Evolutionary conservation across 2,888 invertebrate species (phyloP).

Genomic region (Keiferia lycopersicella): DNA sequence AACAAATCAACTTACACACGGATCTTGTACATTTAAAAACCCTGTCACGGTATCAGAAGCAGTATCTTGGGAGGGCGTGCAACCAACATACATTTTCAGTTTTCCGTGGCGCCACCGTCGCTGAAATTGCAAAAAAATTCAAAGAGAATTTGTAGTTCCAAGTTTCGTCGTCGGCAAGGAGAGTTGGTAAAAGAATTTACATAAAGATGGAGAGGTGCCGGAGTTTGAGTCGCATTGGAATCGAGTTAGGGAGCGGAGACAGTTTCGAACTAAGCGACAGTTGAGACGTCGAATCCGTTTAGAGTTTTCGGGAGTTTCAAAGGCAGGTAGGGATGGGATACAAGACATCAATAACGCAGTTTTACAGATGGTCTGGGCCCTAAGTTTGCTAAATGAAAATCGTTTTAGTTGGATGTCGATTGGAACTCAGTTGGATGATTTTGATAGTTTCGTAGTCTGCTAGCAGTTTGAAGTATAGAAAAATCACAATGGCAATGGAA

Average conservation of each 20-base stretch:
- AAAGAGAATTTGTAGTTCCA: slow-evolving; percentile 38
- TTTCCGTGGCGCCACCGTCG: slow-evolving; percentile 34
- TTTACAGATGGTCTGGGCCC: no score
- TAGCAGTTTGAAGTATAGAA: no score
- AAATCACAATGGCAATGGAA: no score
- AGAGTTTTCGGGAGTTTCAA: slow-evolving; percentile 65
- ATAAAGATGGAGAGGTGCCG: slow-evolving; percentile 69
- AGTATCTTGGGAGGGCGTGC: slow-evolving; percentile 51
- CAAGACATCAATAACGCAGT: neutral
- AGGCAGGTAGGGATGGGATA: slow-evolving; percentile 41
- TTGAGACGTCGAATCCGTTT: slow-evolving; percentile 78
- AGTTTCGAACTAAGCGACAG: slow-evolving; percentile 80
- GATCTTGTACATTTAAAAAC: slow-evolving; percentile 60
- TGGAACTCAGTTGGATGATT: no score
- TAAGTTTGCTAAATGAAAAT: no score
- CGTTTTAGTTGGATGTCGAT: no score
- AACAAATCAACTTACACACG: slow-evolving; percentile 61
- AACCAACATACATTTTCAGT: slow-evolving; percentile 43
- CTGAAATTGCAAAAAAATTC: slow-evolving; percentile 12
- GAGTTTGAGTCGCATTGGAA: slow-evolving; percentile 71
- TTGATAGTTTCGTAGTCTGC: no score
- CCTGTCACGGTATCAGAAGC: slow-evolving; percentile 63
- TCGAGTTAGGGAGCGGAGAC: slow-evolving; percentile 72
- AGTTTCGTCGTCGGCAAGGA: slow-evolving; percentile 45
- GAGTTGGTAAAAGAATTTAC: slow-evolving; percentile 67